Percentiles rank a stretch among this genome's conserved stretches.
phyloP scores from a whole-genome alignment of 64 coral and sea anemone genomes.

The Trachythela sp. region DNA sequence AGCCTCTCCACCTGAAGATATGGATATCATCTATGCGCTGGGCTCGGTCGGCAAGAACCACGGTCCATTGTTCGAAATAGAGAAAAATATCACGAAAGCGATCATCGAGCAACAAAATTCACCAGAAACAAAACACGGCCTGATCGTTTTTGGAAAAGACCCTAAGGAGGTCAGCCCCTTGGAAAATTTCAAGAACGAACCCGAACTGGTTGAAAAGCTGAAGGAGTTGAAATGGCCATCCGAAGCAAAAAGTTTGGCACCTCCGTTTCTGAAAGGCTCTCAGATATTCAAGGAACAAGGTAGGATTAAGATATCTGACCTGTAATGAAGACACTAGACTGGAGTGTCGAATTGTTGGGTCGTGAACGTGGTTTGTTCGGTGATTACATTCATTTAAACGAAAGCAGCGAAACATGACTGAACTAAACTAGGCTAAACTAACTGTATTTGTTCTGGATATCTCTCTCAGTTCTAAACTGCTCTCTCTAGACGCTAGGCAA shows the following conservation, averaged over 20 bases:
- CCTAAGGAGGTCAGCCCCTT: background rate
- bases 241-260: background rate
- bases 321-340: background rate
- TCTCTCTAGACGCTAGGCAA: too few relatives aligned
- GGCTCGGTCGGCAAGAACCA: background rate
- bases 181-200: background rate
- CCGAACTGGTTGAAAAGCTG: background rate
- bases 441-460: too few relatives aligned
- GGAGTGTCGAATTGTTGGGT: too few relatives aligned
- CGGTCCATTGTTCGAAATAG: background rate
- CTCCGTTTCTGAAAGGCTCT: background rate
- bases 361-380: too few relatives aligned
- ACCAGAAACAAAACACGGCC: background rate
- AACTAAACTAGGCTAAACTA: too few relatives aligned
- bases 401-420: too few relatives aligned
- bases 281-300: slow-evolving; percentile 1
- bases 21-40: background rate
- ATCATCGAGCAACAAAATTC: background rate
- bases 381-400: background rate
- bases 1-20: background rate
- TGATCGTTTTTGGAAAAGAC: background rate
- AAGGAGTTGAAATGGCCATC: background rate
- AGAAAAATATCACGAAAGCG: background rate
- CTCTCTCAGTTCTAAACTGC: too few relatives aligned
- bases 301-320: background rate